These are phyloP conservation scores for Limnephilus rhombicus DNA, from an alignment of 2,888 invertebrate species.

Conservation along the genomic window DNA sequence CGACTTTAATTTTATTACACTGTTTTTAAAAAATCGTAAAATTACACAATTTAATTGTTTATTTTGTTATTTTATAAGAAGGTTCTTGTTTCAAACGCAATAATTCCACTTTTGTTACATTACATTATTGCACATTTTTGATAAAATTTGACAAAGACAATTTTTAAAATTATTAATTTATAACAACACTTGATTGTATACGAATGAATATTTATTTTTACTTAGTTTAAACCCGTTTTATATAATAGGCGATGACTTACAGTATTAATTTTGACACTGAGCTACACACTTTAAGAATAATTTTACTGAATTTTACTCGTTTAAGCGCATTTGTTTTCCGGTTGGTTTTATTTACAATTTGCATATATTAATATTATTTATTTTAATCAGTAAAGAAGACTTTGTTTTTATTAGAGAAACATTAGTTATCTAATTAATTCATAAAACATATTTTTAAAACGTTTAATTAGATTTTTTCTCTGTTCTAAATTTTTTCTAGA, in stretches of 20 bases:
- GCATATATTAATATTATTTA: not conserved
- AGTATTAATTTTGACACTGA: constrained; percentile 18
- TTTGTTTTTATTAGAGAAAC: not conserved
- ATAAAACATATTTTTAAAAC: not conserved
- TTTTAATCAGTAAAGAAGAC: not conserved
- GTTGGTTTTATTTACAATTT: constrained; percentile 18
- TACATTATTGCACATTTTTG: no score
- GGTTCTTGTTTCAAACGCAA: no score
- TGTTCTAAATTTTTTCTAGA: not conserved
- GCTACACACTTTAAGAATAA: not conserved
- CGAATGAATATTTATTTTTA: not conserved
- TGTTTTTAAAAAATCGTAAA: no score
- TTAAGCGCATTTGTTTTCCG: constrained; percentile 45
- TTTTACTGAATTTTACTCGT: constrained; percentile 26
- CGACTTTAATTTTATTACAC: no score
- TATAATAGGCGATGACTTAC: constrained; percentile 20
- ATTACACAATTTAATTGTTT: no score
- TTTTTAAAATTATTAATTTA: not conserved
- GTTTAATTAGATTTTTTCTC: not conserved
- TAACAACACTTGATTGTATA: not conserved
- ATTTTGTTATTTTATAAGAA: no score
- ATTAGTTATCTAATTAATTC: not conserved
- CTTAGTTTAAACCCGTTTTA: constrained; percentile 11
- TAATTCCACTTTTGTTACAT: no score
- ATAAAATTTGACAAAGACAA: not conserved